phyloP scores from a whole-genome alignment of 1,140 invertebrate genomes.

The Drosophila watanabei region DNA sequence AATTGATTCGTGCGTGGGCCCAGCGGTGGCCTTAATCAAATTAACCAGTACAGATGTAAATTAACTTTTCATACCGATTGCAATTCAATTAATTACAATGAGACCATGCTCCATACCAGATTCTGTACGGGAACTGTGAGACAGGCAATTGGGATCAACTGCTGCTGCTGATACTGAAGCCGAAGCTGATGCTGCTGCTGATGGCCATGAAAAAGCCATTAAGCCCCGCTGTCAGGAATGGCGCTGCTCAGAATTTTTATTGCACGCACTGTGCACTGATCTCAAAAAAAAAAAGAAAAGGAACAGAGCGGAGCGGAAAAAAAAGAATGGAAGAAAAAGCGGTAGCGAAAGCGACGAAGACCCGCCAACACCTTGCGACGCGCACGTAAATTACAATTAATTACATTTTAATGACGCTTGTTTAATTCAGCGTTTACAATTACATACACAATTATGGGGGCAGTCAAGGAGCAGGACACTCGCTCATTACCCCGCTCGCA shows the following conservation, averaged over 20 bases:
- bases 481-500: conserved; percentile 64
- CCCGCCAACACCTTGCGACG: conserved; percentile 66
- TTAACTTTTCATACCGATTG: conserved; percentile 83
- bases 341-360: conserved; percentile 12
- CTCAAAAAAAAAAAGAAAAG: conserved; percentile 42
- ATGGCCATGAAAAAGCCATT: conserved; percentile 54
- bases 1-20: conserved; percentile 48
- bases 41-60: conserved; percentile 78
- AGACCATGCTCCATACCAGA: conserved; percentile 26
- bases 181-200: conserved; percentile 11
- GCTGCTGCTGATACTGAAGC: conserved; percentile 2
- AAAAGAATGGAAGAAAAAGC: conserved; percentile 13
- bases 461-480: conserved; percentile 44
- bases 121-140: conserved; percentile 3
- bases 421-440: conserved; percentile 85
- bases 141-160: background rate
- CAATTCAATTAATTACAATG: conserved; percentile 79
- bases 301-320: background rate
- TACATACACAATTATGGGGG: conserved; percentile 81
- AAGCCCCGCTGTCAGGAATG: conserved; percentile 35
- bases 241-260: conserved; percentile 44
- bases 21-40: conserved; percentile 69
- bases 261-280: conserved; percentile 63
- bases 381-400: conserved; percentile 84
- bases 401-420: conserved; percentile 85